Conservation (phyloP, 1,140 invertebrate genomes). For the Conus betulinus region DNA sequence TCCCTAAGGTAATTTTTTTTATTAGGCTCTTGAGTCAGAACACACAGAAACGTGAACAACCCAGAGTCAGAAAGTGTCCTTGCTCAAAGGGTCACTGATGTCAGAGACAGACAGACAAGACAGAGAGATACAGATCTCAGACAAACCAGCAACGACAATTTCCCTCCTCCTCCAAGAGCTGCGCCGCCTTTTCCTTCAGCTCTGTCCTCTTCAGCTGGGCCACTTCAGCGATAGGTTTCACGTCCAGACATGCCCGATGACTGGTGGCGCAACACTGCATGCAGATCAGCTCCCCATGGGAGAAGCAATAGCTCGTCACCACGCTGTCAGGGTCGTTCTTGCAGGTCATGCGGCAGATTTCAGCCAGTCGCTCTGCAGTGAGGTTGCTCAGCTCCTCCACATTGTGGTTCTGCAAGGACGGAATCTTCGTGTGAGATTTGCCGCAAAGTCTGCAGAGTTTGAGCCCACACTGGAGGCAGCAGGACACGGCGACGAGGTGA, state of each 20-base stretch:
- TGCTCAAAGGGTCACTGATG: too few species aligned
- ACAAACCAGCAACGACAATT: too few species aligned
- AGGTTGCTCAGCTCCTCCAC: neutral
- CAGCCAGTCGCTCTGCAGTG: neutral
- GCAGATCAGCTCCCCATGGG: neutral
- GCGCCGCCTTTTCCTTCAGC: neutral
- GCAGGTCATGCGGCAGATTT: neutral
- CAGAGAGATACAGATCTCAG: too few species aligned
- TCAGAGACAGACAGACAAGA: too few species aligned
- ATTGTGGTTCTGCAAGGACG: neutral
- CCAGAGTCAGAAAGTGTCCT: too few species aligned
- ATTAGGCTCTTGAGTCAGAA: too few species aligned
- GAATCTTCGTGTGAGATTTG: neutral
- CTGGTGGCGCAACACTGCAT: neutral
- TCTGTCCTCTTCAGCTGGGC: neutral
- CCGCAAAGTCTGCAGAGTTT: neutral
- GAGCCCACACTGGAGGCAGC: neutral
- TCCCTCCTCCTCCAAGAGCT: too few species aligned
- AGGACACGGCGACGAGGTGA: neutral
- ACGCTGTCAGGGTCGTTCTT: neutral
- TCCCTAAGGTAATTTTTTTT: too few species aligned
- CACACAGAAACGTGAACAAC: too few species aligned
- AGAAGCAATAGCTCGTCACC: neutral
- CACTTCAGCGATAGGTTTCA: neutral
- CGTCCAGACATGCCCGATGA: neutral